Evolutionary conservation across 1,140 invertebrate species (phyloP).

Genomic region (Polypedilum pembai): DNA sequence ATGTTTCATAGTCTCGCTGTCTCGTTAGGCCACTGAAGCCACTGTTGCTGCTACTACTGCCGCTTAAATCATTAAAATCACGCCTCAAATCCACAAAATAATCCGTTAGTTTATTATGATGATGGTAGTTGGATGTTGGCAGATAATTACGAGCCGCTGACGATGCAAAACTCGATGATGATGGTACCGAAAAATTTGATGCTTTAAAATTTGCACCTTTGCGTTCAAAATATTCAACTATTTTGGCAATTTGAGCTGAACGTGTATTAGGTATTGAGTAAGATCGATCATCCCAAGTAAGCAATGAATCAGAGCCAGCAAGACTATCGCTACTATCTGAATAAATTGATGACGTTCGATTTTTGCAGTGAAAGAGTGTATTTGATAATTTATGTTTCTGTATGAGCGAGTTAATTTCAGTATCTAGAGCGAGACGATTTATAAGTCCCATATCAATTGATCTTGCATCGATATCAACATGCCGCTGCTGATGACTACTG

Average conservation of each 20-base stretch:
- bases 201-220: constrained; percentile 53
- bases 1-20: constrained; percentile 38
- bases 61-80: constrained; percentile 32
- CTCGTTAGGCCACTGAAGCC: constrained; percentile 34
- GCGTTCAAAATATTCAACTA: constrained; percentile 80
- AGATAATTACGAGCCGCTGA: constrained; percentile 24
- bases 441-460: constrained; percentile 42
- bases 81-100: constrained; percentile 27
- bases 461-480: constrained; percentile 37
- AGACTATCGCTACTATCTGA: constrained; percentile 77
- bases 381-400: constrained; percentile 43
- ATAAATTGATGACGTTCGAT: constrained; percentile 72
- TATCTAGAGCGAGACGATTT: constrained; percentile 44
- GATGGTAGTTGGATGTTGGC: constrained; percentile 35
- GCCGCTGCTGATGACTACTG: constrained; percentile 30
- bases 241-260: constrained; percentile 69
- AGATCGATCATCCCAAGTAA: constrained; percentile 58
- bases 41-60: constrained; percentile 31
- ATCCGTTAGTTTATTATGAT: constrained; percentile 13
- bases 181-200: constrained; percentile 35
- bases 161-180: constrained; percentile 34
- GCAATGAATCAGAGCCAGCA: constrained; percentile 57
- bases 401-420: constrained; percentile 43
- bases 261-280: constrained; percentile 46
- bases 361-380: constrained; percentile 53